Evolutionary conservation across 92 coral and sea anemone species (phyloP).

Genomic region (Epizoanthus rinbou): DNA sequence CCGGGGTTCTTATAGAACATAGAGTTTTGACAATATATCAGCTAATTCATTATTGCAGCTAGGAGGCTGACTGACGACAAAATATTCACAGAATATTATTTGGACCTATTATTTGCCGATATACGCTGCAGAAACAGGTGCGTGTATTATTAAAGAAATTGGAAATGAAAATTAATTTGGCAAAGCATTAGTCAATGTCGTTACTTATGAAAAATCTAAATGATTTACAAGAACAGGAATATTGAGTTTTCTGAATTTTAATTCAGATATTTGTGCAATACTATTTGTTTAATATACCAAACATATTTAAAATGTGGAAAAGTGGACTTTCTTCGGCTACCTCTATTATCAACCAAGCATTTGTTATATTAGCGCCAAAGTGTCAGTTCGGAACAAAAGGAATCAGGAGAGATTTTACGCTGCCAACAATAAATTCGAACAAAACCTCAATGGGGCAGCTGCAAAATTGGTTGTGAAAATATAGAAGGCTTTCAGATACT

Average conservation of each 20-base stretch:
- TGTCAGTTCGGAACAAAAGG: not conserved
- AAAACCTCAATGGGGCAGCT: conserved; percentile 11
- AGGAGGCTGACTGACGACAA: too few relatives aligned
- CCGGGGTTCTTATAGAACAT: too few relatives aligned
- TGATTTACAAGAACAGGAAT: not conserved
- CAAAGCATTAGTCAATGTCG: too few relatives aligned
- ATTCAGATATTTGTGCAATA: not conserved
- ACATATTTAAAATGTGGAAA: not conserved
- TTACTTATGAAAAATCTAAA: not conserved
- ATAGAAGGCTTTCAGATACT: not conserved
- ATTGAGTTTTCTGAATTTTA: not conserved
- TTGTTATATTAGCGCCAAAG: conserved; percentile 16
- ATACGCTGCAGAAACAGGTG: too few relatives aligned
- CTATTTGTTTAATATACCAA: not conserved
- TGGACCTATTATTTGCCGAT: too few relatives aligned
- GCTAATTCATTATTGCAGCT: too few relatives aligned
- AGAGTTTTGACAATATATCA: too few relatives aligned
- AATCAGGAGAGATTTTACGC: conserved; percentile 9
- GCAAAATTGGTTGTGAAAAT: not conserved
- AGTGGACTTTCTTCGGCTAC: not conserved
- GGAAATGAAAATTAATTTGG: too few relatives aligned
- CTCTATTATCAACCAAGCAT: conserved; percentile 12
- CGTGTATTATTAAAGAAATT: too few relatives aligned
- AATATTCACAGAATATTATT: too few relatives aligned
- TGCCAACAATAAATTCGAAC: not conserved